phyloP scores from a whole-genome alignment of 2,797 vertebrate species.

The Microhierax caerulescens region DNA sequence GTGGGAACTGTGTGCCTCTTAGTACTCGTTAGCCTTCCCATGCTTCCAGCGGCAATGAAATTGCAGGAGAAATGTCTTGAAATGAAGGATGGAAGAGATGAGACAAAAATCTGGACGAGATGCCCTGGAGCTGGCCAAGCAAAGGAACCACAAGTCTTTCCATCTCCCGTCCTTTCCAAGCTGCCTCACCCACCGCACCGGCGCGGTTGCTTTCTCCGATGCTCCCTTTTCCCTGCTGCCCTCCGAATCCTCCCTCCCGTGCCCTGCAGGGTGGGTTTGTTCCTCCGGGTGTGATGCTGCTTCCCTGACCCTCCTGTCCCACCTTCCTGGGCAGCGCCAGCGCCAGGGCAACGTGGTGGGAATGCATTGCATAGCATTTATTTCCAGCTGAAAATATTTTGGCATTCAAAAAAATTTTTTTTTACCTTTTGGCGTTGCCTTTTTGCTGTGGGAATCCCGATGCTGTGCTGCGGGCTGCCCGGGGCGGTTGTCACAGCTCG shows the following conservation, averaged over 20 bases:
- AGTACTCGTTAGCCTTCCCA: background rate
- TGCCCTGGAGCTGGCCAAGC: background rate
- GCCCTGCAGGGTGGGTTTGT: background rate
- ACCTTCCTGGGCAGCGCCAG: background rate
- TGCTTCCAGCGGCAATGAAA: background rate
- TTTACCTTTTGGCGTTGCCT: background rate
- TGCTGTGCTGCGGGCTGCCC: background rate
- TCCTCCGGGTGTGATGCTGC: background rate
- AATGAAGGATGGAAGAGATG: constrained; percentile 12
- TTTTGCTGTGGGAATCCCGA: background rate
- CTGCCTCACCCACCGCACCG: background rate
- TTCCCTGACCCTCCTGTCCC: background rate
- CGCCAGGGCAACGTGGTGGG: background rate
- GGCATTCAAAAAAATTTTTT: background rate
- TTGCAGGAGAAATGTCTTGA: background rate
- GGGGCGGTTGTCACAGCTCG: fast-evolving
- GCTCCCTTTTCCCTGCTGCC: background rate
- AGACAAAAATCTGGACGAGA: background rate
- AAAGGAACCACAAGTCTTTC: constrained; percentile 27
- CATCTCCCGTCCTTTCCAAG: background rate
- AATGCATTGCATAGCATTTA: fast-evolving
- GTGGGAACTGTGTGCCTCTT: background rate
- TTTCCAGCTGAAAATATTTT: background rate
- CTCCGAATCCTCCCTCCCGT: background rate
- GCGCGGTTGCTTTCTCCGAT: background rate